Evolutionary conservation across 2,888 invertebrate genomes (phyloP).

Genomic region (Pollenia griseotomentosa): DNA sequence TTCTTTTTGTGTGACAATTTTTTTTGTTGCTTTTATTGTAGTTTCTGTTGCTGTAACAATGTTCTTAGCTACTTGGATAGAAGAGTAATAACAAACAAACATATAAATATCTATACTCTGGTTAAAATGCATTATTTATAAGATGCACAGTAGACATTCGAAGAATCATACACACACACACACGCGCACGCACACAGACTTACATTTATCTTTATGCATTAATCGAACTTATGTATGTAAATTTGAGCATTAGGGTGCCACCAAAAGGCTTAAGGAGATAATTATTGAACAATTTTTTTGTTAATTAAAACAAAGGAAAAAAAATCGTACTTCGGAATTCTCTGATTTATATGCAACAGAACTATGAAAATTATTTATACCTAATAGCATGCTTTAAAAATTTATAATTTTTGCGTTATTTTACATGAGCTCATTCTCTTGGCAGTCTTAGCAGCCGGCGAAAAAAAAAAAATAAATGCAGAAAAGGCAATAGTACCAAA

Average conservation of each 20-base stretch:
- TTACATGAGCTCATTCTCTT: no score
- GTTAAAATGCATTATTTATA: constrained; percentile 67
- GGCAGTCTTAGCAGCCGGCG: no score
- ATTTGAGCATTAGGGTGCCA: constrained; percentile 38
- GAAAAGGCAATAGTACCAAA: no score
- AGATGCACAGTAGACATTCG: constrained; percentile 51
- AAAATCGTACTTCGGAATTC: no score
- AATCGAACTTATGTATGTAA: constrained; percentile 49
- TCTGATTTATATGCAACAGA: no score
- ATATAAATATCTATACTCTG: constrained; percentile 45
- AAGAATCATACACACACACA: neutral
- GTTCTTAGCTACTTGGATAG: constrained; percentile 63
- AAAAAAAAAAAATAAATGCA: no score
- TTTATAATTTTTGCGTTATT: no score
- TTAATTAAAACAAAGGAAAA: no score
- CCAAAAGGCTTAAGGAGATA: no score
- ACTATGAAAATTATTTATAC: no score
- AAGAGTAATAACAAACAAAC: constrained; percentile 57
- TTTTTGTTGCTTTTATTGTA: constrained; percentile 27
- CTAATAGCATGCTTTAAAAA: no score
- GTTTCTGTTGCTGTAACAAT: constrained; percentile 55
- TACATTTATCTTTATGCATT: constrained; percentile 49
- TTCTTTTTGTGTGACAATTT: constrained; percentile 56
- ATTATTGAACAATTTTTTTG: no score
- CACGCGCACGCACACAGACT: neutral